These are phyloP conservation scores for Cinclus cinclus DNA, from an alignment of 2,113 vertebrate species.

Conservation along the genomic window DNA sequence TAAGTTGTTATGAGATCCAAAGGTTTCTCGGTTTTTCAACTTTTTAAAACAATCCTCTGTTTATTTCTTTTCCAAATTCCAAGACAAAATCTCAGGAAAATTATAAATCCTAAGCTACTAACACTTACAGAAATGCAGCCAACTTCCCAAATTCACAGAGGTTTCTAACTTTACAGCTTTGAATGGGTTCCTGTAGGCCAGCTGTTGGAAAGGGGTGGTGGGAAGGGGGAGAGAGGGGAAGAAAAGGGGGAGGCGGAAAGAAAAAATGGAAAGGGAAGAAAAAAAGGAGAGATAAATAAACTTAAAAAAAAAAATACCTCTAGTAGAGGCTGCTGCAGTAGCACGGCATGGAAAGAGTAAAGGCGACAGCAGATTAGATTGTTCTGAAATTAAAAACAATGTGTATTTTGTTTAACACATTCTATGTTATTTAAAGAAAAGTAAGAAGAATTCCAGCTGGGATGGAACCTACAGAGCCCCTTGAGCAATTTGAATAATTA, in stretches of 20 bases:
- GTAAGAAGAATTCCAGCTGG: neutral
- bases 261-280: neutral
- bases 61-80: neutral
- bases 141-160: constrained; percentile 5
- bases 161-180: neutral
- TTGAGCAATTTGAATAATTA: constrained; percentile 34
- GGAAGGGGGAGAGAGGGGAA: rapidly evolving
- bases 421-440: neutral
- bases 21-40: neutral
- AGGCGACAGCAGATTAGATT: neutral
- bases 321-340: neutral
- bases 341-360: neutral
- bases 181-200: neutral
- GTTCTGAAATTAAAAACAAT: constrained; percentile 1
- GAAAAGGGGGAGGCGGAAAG: neutral
- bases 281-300: neutral
- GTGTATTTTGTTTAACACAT: neutral
- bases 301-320: rapidly evolving
- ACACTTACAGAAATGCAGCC: neutral
- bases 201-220: rapidly evolving
- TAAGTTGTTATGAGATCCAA: neutral
- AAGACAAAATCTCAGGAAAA: neutral
- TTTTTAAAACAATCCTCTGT: neutral
- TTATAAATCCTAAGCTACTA: neutral
- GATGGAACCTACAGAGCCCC: constrained; percentile 9